Evolutionary conservation across 2,888 invertebrate species (phyloP).

Genomic region (Nomada goodeniana): DNA sequence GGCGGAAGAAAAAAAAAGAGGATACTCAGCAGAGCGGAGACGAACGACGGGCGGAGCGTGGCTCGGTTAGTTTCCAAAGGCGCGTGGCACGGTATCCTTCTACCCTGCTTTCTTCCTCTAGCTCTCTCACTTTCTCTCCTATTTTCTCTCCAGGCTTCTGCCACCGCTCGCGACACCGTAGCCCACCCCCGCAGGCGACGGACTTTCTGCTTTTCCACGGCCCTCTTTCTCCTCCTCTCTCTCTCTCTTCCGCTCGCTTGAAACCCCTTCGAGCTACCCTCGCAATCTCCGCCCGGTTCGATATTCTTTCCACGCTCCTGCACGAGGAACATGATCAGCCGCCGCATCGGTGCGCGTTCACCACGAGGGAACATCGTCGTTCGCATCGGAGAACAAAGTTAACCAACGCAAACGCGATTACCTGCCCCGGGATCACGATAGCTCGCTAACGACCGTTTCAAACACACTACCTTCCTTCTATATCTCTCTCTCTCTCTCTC

Average conservation of each 20-base stretch:
- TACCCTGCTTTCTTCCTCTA: conserved; percentile 3
- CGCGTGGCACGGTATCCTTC: conserved; percentile 68
- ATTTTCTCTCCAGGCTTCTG: conserved; percentile 44
- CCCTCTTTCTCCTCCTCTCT: background rate
- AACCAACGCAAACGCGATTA: conserved; percentile 23
- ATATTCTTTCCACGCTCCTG: conserved; percentile 67
- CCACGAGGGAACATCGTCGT: conserved; percentile 14
- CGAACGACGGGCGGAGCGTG: conserved; percentile 53
- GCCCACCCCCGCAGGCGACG: conserved; percentile 33
- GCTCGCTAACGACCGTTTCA: background rate
- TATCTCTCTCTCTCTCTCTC: no score
- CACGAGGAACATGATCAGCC: conserved; percentile 62
- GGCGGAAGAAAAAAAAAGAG: background rate
- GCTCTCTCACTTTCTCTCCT: no score
- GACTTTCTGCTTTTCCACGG: conserved; percentile 29
- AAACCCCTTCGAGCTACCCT: conserved; percentile 10
- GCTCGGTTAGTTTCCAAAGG: conserved; percentile 61
- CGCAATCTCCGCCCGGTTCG: conserved; percentile 45
- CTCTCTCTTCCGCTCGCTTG: conserved; percentile 15
- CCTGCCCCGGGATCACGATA: background rate
- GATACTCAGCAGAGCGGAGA: background rate
- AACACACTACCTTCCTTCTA: background rate
- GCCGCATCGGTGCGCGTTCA: conserved; percentile 48
- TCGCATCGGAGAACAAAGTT: conserved; percentile 28
- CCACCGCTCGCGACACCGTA: conserved; percentile 40